A percentile compares a stretch with the other conserved stretches of the same genome.
phyloP scores from a whole-genome alignment of 2,797 vertebrate species.

The Telmatherina bonti region DNA sequence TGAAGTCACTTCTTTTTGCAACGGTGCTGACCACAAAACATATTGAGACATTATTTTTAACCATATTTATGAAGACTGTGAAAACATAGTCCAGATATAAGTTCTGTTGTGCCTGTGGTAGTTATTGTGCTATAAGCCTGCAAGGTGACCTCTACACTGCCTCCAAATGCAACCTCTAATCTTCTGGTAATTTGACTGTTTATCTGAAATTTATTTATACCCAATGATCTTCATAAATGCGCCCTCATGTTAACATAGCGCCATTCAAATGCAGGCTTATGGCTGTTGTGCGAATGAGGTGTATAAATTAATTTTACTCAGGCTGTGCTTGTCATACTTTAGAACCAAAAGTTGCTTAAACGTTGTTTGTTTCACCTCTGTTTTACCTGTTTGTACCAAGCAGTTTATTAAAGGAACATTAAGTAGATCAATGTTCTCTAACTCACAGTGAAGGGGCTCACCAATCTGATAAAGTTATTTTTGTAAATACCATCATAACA shows the following conservation, averaged over 20 bases:
- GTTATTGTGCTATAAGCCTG: neutral
- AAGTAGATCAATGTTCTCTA: neutral
- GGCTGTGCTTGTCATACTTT: neutral
- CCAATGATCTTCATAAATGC: neutral
- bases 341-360: neutral
- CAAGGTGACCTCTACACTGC: slow-evolving; percentile 40
- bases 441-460: neutral
- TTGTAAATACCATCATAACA: neutral
- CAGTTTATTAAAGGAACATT: neutral
- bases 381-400: neutral
- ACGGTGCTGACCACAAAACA: neutral
- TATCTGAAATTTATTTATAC: slow-evolving; percentile 7
- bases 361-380: neutral
- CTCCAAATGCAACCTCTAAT: neutral
- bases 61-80: neutral
- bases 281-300: neutral
- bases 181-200: slow-evolving; percentile 3
- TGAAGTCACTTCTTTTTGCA: neutral
- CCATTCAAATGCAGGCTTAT: slow-evolving; percentile 1
- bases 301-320: neutral
- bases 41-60: neutral
- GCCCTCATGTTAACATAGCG: neutral
- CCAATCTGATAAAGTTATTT: neutral
- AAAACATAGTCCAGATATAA: neutral
- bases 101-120: neutral